Percentiles rank a stretch among this genome's conserved stretches.
These are phyloP conservation scores for Saturnia japonica DNA, from an alignment of 2,888 invertebrate genomes.

Conservation along the genomic window DNA sequence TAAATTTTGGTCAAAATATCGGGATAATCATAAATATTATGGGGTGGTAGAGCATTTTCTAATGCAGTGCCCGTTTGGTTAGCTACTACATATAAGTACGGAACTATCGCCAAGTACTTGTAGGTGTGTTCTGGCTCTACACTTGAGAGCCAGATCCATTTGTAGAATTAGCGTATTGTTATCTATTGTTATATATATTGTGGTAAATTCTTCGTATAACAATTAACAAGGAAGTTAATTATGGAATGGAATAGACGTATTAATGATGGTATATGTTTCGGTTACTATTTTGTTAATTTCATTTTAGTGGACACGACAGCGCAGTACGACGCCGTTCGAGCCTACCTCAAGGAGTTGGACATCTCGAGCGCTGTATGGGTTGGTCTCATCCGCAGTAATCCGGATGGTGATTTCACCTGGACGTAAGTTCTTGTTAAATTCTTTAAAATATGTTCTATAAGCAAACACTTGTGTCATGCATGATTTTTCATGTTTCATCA, in stretches of 20 bases:
- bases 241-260: background rate
- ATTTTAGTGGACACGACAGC: constrained; percentile 88
- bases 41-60: too few species aligned
- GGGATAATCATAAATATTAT: too few species aligned
- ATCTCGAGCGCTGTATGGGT: constrained; percentile 90
- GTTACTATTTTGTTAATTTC: constrained; percentile 33
- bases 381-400: constrained; percentile 87
- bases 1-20: background rate
- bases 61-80: too few species aligned
- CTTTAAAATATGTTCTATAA: background rate
- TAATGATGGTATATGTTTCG: background rate
- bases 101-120: too few species aligned
- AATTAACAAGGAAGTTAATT: too few species aligned
- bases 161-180: too few species aligned
- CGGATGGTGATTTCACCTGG: constrained; percentile 88
- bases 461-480: too few species aligned
- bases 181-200: too few species aligned
- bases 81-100: background rate
- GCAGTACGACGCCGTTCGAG: constrained; percentile 89
- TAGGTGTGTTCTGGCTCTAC: too few species aligned
- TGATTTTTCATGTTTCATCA: background rate
- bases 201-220: too few species aligned
- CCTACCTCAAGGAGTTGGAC: constrained; percentile 89
- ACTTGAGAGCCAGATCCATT: too few species aligned
- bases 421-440: constrained; percentile 82